These are phyloP conservation scores for Eurosta solidaginis DNA, from an alignment of 1,140 invertebrate species.

Conservation along the genomic window DNA sequence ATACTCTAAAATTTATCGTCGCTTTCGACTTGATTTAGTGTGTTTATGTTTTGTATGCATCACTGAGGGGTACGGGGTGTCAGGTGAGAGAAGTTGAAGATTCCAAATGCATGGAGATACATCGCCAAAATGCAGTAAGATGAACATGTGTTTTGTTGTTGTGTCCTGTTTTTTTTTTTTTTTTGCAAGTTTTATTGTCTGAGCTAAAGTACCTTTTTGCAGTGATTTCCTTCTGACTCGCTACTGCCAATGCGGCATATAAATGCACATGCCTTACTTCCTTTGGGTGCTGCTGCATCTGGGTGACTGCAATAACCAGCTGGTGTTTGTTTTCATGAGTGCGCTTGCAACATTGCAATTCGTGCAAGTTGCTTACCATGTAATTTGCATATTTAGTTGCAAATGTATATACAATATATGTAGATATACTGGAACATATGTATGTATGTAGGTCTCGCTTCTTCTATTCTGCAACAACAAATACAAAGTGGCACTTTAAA, in stretches of 20 bases:
- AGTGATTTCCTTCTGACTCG: background rate
- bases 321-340: conserved; percentile 4
- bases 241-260: conserved; percentile 5
- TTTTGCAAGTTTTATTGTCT: no score
- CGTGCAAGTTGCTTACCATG: background rate
- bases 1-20: conserved; percentile 8
- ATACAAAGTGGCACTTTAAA: no score
- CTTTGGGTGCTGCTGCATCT: background rate
- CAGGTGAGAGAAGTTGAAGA: background rate
- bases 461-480: background rate
- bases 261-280: background rate
- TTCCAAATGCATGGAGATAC: background rate
- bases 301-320: background rate
- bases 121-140: background rate
- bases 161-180: no score
- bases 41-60: conserved; percentile 3
- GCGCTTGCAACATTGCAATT: background rate
- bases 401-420: background rate
- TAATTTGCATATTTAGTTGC: background rate
- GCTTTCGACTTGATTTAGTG: conserved; percentile 25
- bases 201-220: background rate
- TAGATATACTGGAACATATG: background rate
- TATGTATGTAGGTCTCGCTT: background rate
- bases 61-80: background rate
- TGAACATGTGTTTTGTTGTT: background rate